Evolutionary conservation across 2,797 vertebrate species (phyloP), one percentile per base, ranked within the genome.

Genomic region (Eulemur rubriventer): DNA sequence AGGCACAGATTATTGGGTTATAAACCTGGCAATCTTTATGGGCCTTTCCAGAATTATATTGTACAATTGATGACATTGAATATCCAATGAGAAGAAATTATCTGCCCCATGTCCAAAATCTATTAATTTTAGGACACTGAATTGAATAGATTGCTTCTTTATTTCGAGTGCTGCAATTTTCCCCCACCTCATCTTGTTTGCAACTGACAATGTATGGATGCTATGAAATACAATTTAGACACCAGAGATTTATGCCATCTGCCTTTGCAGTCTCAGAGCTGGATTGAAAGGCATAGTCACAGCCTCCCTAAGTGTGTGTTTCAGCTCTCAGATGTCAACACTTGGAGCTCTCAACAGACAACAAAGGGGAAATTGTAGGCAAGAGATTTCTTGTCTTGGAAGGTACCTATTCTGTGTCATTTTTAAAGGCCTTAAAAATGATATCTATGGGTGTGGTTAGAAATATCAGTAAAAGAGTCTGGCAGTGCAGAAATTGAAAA

Each of bases 281-380:
- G 67, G 67, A 94, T 4, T 61, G 82, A 96, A 95, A 96, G 57
- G 30, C 91, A 75, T 41, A 30, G 7, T 67, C 50, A 79, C 59
- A 96, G 3, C 81, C 80, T 92, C 80, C 65, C 80, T 91, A 87
- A 97, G 50, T 94, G 57, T 84, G 41, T 67, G 72, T 92, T 96
- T 96, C 91, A 87, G 90, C n/a, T 96, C 85, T 97, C 69, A 86
- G 57, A 95, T 96, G 63, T 96, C 95, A 95, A 96, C 69, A 96
- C 73, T 89, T 33, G 43, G 95, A 75, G 69, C 59, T 96, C 50
- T 67, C 85, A 81, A 76, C 50, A 94, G 78, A 96, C 13, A 95
- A 91, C 85, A 97, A 83, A 95, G 35, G 61, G 50, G 55, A 91
- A 96, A 96, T 91, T 79, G 35, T 59, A 96, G 82, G 67, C 26